These are phyloP conservation scores for Diplolepis rosae DNA, from an alignment of 2,888 invertebrate species.

Conservation along the genomic window DNA sequence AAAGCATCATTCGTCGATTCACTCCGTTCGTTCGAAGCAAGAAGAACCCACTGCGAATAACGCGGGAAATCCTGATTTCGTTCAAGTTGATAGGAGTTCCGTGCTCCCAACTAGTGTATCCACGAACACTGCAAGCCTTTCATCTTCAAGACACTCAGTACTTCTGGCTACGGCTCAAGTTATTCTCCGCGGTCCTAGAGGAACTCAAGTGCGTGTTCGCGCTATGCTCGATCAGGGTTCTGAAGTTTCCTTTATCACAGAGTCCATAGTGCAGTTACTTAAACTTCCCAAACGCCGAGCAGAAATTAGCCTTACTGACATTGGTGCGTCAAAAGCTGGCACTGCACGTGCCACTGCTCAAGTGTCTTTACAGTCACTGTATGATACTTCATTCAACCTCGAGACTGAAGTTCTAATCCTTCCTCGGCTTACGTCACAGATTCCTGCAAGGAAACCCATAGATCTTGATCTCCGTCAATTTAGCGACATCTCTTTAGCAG, in stretches of 20 bases:
- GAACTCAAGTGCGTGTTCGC: not conserved
- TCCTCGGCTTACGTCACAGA: slow-evolving; percentile 28
- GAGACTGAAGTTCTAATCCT: slow-evolving; percentile 32
- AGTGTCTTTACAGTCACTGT: slow-evolving; percentile 16
- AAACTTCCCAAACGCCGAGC: slow-evolving; percentile 2
- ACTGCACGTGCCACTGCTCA: slow-evolving; percentile 7
- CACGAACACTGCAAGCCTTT: not conserved
- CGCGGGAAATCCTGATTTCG: not conserved
- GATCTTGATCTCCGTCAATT: slow-evolving; percentile 3
- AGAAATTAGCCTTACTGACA: slow-evolving; percentile 7
- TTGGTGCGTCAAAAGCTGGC: slow-evolving; percentile 23
- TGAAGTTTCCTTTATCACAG: slow-evolving; percentile 35
- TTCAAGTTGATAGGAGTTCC: not conserved
- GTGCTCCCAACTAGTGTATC: not conserved
- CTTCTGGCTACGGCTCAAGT: slow-evolving; percentile 38
- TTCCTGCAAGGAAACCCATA: slow-evolving; percentile 26
- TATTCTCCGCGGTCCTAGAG: slow-evolving; percentile 14
- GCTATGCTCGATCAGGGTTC: slow-evolving; percentile 40
- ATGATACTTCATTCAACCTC: slow-evolving; percentile 24
- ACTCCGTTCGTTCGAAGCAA: not conserved
- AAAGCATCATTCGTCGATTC: slow-evolving; percentile 12
- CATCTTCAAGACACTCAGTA: not conserved
- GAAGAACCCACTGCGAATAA: not conserved
- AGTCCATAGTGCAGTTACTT: slow-evolving; percentile 29
- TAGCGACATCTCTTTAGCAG: slow-evolving; percentile 15